phyloP scores from a whole-genome alignment of 2,888 invertebrate genomes.

The Brenthis hecate region DNA sequence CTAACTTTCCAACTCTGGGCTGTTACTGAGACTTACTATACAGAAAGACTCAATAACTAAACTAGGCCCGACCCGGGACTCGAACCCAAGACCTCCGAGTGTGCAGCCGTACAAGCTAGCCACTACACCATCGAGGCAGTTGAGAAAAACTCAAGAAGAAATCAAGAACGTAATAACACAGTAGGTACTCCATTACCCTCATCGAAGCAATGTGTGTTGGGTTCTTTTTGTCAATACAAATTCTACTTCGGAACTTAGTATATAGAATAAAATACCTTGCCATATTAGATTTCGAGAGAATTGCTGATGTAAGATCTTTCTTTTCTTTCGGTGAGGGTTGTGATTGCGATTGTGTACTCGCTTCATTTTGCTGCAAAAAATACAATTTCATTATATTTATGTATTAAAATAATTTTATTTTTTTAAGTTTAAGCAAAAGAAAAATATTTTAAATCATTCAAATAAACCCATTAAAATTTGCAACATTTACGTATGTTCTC shows the following conservation, averaged over 20 bases:
- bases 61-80: no score
- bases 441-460: not conserved
- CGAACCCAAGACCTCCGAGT: no score
- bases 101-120: no score
- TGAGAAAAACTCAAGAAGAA: no score
- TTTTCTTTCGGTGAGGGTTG: slow-evolving; percentile 82
- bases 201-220: no score
- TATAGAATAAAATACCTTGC: slow-evolving; percentile 85
- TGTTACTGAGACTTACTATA: no score
- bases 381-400: slow-evolving; percentile 1
- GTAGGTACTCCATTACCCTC: no score
- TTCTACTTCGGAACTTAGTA: not conserved
- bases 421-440: not conserved
- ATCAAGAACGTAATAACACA: no score
- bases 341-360: slow-evolving; percentile 72
- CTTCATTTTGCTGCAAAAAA: slow-evolving; percentile 80
- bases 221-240: no score
- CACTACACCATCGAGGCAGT: no score
- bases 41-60: no score
- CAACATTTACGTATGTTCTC: not conserved
- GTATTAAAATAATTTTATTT: not conserved
- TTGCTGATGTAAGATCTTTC: slow-evolving; percentile 84
- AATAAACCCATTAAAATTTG: not conserved
- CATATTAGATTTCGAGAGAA: slow-evolving; percentile 88
- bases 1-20: no score